Evolutionary conservation across 2,888 invertebrate genomes (phyloP).

Genomic region (Parascotia fuliginaria): DNA sequence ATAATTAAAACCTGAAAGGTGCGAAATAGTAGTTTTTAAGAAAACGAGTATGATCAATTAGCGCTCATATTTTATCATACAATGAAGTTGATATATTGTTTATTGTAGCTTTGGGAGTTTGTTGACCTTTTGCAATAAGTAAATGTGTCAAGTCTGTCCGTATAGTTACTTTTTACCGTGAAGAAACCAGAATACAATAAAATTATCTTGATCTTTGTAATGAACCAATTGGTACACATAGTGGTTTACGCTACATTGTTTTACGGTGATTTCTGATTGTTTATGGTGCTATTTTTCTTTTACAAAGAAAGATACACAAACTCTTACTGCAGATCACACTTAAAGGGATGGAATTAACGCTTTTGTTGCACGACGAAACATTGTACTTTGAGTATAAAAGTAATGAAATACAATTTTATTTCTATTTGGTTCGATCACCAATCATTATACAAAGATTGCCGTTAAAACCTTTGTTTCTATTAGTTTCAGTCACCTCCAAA

Average conservation of each 20-base stretch:
- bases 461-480: too few relatives aligned
- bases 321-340: too few relatives aligned
- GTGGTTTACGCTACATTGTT: slow-evolving; percentile 17
- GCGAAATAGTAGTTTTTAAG: slow-evolving; percentile 9
- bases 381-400: too few relatives aligned
- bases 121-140: slow-evolving; percentile 49
- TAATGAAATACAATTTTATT: too few relatives aligned
- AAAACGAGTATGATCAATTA: slow-evolving; percentile 14
- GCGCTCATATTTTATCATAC: slow-evolving; percentile 15
- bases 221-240: slow-evolving; percentile 33
- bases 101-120: slow-evolving; percentile 47
- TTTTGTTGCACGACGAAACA: too few relatives aligned
- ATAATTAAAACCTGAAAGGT: slow-evolving; percentile 8
- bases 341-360: too few relatives aligned
- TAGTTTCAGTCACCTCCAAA: too few relatives aligned
- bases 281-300: not conserved
- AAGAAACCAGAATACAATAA: slow-evolving; percentile 47
- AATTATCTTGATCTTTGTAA: slow-evolving; percentile 37
- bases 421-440: too few relatives aligned
- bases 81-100: slow-evolving; percentile 42
- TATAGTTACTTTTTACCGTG: slow-evolving; percentile 50
- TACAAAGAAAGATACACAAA: not conserved
- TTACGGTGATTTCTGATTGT: slow-evolving; percentile 2
- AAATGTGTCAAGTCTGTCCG: slow-evolving; percentile 56
- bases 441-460: too few relatives aligned